These are phyloP conservation scores for Tetrao urogallus DNA, from an alignment of 2,113 vertebrate genomes.

Conservation along the genomic window DNA sequence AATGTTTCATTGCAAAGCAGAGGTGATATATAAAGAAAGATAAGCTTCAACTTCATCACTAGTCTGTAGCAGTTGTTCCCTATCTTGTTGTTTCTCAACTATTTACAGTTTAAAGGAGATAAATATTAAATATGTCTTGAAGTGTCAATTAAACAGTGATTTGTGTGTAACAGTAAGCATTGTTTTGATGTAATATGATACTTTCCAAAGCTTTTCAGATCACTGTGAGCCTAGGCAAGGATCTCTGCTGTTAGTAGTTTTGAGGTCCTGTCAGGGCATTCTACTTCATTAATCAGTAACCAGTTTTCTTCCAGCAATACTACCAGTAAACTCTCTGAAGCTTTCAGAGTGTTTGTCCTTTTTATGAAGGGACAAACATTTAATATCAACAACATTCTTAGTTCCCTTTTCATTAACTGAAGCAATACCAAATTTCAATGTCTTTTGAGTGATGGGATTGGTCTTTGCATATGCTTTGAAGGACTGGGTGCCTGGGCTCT, in stretches of 20 bases:
- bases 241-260: background rate
- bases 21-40: background rate
- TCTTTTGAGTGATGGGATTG: background rate
- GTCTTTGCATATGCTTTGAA: background rate
- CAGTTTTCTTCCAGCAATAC: background rate
- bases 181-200: background rate
- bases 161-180: background rate
- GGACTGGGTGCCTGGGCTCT: background rate
- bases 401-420: background rate
- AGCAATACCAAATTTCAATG: rapidly evolving
- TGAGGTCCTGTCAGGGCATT: background rate
- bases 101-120: background rate
- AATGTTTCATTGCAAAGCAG: background rate
- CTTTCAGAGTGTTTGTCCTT: background rate
- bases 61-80: background rate
- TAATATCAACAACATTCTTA: rapidly evolving
- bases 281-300: background rate
- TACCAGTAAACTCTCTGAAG: background rate
- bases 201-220: background rate
- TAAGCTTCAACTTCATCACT: background rate
- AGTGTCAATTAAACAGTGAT: background rate
- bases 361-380: background rate
- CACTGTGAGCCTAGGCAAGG: background rate
- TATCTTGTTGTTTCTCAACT: background rate
- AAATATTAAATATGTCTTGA: background rate